These are phyloP conservation scores for Phalloptychus januarius DNA, from an alignment of 2,797 vertebrate species.

Conservation along the genomic window DNA sequence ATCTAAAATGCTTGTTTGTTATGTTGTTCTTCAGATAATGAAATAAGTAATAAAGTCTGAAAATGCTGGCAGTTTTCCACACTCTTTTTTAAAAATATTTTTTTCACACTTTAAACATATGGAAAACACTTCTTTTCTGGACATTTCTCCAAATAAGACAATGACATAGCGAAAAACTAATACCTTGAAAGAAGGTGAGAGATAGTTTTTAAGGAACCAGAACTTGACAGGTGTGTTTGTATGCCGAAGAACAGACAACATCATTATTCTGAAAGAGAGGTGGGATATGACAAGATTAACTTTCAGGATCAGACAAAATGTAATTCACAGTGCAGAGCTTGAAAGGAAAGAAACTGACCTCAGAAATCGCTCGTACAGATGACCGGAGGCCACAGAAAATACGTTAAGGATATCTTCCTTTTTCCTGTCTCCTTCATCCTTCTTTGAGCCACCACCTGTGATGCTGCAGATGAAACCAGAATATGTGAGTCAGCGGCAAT, in stretches of 20 bases:
- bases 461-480: constrained; percentile 77
- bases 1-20: background rate
- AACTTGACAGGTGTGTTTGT: constrained; percentile 96
- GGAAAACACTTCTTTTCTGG: background rate
- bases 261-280: constrained; percentile 91
- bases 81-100: background rate
- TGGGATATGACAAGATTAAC: constrained; percentile 11
- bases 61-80: background rate
- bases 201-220: constrained; percentile 98
- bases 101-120: background rate
- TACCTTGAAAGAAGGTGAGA: constrained; percentile 97
- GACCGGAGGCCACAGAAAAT: constrained; percentile 97
- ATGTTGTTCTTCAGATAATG: background rate
- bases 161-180: background rate
- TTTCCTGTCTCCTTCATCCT: constrained; percentile 77
- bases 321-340: background rate
- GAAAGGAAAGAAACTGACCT: constrained; percentile 79
- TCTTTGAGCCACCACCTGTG: constrained; percentile 80
- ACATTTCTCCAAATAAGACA: background rate
- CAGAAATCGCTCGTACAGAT: constrained; percentile 96
- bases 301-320: constrained; percentile 19
- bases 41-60: background rate
- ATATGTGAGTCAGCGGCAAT: constrained; percentile 29
- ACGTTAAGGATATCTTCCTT: constrained; percentile 90
- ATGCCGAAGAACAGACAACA: constrained; percentile 93